Percentiles rank a stretch among this genome's conserved stretches.
phyloP scores from a whole-genome alignment of 1,140 invertebrate genomes.

The Drosophila murphyi region DNA sequence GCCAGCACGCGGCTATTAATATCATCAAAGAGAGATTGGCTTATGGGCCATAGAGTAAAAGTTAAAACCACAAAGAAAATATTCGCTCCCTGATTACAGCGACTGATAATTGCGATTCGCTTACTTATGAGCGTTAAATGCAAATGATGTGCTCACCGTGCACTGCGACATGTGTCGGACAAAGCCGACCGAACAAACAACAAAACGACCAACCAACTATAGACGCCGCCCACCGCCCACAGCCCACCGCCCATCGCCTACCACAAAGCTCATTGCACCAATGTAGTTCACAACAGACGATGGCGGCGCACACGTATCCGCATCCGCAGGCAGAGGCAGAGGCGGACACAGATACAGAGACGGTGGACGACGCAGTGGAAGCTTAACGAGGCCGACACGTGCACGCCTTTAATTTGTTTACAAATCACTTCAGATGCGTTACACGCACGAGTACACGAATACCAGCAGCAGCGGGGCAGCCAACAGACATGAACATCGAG shows the following conservation, averaged over 20 bases:
- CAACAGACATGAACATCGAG: neutral
- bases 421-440: constrained; percentile 83
- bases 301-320: constrained; percentile 41
- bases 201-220: constrained; percentile 15
- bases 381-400: constrained; percentile 76
- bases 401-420: constrained; percentile 84
- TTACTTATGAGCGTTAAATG: constrained; percentile 67
- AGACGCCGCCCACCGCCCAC: constrained; percentile 1
- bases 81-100: constrained; percentile 42
- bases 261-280: constrained; percentile 56
- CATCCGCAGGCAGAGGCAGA: constrained; percentile 16
- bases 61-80: constrained; percentile 50
- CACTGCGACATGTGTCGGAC: constrained; percentile 14
- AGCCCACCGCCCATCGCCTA: constrained; percentile 2
- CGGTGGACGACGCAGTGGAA: constrained; percentile 45
- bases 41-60: constrained; percentile 35
- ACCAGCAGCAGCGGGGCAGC: neutral
- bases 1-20: constrained; percentile 53
- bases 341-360: neutral
- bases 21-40: constrained; percentile 51
- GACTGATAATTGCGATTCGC: constrained; percentile 58
- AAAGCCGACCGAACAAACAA: constrained; percentile 6
- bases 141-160: constrained; percentile 43
- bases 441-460: constrained; percentile 73
- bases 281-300: constrained; percentile 53